Conservation (phyloP, 2,113 vertebrate species). For the Pseudonaja textilis region DNA sequence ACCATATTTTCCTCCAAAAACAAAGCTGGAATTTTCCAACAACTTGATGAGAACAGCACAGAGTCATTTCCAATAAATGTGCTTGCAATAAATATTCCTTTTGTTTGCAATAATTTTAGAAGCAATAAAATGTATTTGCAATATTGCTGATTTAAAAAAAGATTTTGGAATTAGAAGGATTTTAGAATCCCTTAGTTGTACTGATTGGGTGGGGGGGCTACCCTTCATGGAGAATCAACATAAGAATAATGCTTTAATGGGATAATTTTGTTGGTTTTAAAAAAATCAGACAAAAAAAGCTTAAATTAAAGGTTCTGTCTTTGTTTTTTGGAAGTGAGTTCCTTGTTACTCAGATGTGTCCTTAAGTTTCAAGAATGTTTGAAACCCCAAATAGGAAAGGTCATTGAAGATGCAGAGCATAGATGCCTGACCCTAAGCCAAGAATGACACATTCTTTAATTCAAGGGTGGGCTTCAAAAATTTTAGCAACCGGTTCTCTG, state of each 20-base stretch:
- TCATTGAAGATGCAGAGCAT: not conserved
- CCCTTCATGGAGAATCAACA: not conserved
- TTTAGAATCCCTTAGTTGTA: not conserved
- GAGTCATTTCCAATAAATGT: conserved; percentile 11
- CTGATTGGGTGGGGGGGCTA: not conserved
- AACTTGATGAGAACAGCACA: not conserved
- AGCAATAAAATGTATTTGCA: not conserved
- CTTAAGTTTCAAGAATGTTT: not conserved
- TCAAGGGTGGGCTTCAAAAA: not conserved
- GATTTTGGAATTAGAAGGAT: not conserved
- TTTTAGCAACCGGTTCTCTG: too few relatives aligned
- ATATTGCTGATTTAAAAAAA: not conserved
- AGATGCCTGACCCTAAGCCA: not conserved
- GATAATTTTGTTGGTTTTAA: not conserved
- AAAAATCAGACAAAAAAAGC: not conserved
- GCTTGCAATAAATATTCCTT: not conserved
- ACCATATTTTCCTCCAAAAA: not conserved
- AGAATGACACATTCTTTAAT: not conserved
- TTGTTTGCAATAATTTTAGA: not conserved
- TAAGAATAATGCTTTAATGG: not conserved
- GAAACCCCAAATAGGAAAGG: not conserved
- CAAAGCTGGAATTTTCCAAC: not conserved
- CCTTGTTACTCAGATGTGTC: not conserved
- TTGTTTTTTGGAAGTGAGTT: not conserved
- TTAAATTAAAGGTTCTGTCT: not conserved